Evolutionary conservation across 2,113 vertebrate species (phyloP).

Genomic region (Sinocyclocheilus anophthalmus): DNA sequence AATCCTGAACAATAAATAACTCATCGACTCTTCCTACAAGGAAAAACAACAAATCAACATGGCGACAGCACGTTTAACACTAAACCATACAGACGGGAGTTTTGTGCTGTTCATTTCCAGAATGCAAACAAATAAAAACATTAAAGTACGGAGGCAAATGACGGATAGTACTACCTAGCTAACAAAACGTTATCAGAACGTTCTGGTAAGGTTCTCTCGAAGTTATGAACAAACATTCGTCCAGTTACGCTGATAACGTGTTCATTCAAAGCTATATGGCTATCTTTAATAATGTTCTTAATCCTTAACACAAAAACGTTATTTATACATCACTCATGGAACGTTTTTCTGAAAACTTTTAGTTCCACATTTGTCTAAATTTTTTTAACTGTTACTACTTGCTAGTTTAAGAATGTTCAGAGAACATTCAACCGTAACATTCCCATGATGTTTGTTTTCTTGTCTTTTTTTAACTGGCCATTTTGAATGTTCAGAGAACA

Average conservation of each 20-base stretch:
- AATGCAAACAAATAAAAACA: conserved; percentile 16
- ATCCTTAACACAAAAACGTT: not conserved
- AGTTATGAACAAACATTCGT: too few relatives aligned
- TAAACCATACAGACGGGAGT: conserved; percentile 53
- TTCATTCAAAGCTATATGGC: too few relatives aligned
- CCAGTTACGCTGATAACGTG: too few relatives aligned
- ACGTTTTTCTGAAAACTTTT: not conserved
- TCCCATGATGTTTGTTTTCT: too few relatives aligned
- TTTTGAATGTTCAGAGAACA: not conserved
- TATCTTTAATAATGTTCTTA: not conserved
- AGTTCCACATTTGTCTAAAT: not conserved
- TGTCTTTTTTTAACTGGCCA: not conserved
- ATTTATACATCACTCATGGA: not conserved
- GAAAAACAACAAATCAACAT: conserved; percentile 50
- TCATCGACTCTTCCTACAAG: conserved; percentile 62
- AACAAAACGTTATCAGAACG: not conserved
- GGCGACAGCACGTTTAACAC: conserved; percentile 52
- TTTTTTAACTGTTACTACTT: not conserved
- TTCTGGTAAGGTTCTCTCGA: not conserved
- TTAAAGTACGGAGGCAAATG: not conserved
- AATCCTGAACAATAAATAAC: conserved; percentile 41
- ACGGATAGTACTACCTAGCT: not conserved
- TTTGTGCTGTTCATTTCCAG: conserved; percentile 15
- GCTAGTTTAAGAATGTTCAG: too few relatives aligned
- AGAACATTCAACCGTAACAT: too few relatives aligned